phyloP scores from a whole-genome alignment of 2,797 vertebrate genomes.

The Enteromius radiatus region DNA sequence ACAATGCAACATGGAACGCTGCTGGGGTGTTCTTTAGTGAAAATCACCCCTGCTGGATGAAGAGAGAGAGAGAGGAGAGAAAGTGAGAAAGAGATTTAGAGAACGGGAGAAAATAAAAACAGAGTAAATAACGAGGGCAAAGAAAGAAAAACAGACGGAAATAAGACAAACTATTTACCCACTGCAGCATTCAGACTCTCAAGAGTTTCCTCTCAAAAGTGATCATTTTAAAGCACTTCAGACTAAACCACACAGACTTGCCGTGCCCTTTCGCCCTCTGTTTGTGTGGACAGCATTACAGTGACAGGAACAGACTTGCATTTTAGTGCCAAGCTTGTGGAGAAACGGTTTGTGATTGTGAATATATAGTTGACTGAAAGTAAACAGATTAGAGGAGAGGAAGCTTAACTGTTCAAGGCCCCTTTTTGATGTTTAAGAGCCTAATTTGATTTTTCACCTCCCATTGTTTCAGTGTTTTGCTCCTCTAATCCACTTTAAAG shows the following conservation, averaged over 20 bases:
- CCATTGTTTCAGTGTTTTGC: constrained; percentile 84
- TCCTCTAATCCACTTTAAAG: constrained; percentile 86
- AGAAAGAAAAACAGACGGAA: constrained; percentile 54
- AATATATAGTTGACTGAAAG: constrained; percentile 77
- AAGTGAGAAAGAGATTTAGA: constrained; percentile 31
- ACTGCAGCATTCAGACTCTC: constrained; percentile 35
- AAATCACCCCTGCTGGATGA: constrained; percentile 49
- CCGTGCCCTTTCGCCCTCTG: constrained; percentile 29
- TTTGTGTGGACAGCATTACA: constrained; percentile 34
- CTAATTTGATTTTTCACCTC: constrained; percentile 88
- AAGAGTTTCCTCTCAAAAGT: constrained; percentile 49
- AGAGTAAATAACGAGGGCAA: constrained; percentile 27
- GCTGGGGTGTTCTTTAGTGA: constrained; percentile 85
- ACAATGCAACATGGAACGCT: constrained; percentile 99
- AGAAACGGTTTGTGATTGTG: constrained; percentile 73
- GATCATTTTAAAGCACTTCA: constrained; percentile 50
- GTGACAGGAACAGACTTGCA: constrained; percentile 41
- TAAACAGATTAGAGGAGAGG: constrained; percentile 82
- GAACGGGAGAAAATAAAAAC: constrained; percentile 33
- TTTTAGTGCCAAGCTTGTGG: constrained; percentile 46
- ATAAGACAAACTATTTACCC: constrained; percentile 49
- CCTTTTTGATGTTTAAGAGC: constrained; percentile 80
- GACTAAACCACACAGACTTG: constrained; percentile 40
- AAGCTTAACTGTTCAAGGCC: constrained; percentile 77
- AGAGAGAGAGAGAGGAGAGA: constrained; percentile 46